Base-by-base conservation (phyloP, 2,888 invertebrate species). In the Drosophila anomelani region DNA sequence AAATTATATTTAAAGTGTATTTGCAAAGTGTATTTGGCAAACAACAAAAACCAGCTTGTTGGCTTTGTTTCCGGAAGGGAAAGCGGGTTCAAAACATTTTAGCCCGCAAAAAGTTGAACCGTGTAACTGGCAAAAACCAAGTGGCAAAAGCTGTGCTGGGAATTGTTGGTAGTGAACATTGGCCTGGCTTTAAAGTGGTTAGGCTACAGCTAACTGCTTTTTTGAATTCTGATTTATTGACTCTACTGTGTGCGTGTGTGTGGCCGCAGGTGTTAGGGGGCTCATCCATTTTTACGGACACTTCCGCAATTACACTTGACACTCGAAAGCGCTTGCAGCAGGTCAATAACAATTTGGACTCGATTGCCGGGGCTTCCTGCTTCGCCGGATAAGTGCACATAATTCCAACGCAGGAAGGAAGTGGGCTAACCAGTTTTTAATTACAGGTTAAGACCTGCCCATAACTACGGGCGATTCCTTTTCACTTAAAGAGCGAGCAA, bases 281-380 rank as follows among this genome's bases (percentile, higher is more conserved):
- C 20, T 34, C 17, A 51, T 76, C 43, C 60, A 13, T 59, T 9
- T 64, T 60, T 74, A 54, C 29, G 63, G 60, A 41, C 68, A 72
- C 80, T 70, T 83, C 85, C 82, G 80, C 82, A 88, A 88, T 83
- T 77, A 82, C 74, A 68, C 56, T 59, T 63, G 73, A 73, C 66
- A 64, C 70, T 70, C 38, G 26, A 41, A 61, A 47, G 36, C 67
- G 75, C 61, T 77, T 64, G 75, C 49, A 49, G 39, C 54, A 39
- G 75, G 79, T 75, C 74, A 75, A 75, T 75, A 75, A 46, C 75
- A 74, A 67, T 53, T 75, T 51, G 38, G 61, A 72, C 10, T 38
- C 57, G 44, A 75, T 75, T 74, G 66, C 36, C 46, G n/a, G 47
- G 32, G 58, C 49, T 53, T 75, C 73, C 75, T 23, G 61, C 51